A percentile compares a stretch with the other conserved stretches of the same genome.
Conservation (phyloP, 2,113 vertebrate species). For the Corapipo altera region DNA sequence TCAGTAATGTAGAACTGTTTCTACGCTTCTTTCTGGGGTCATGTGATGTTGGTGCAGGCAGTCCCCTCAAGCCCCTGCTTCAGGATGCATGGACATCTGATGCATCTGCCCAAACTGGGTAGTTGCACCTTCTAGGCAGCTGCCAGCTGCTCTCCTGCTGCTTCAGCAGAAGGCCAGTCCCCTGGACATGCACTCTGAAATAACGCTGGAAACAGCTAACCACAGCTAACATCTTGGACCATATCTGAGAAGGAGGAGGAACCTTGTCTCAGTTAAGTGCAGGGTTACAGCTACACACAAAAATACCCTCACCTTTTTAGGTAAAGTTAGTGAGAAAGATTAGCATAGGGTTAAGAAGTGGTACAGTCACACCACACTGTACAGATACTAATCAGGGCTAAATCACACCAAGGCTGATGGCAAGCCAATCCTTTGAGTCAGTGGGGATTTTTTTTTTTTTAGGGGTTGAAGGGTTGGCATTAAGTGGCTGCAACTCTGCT, state of each 20-base stretch:
- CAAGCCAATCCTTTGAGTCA: not conserved
- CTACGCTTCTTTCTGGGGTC: not conserved
- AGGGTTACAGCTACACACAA: not conserved
- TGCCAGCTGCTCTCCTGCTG: not conserved
- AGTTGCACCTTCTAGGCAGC: not conserved
- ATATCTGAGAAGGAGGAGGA: not conserved
- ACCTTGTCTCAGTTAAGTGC: not conserved
- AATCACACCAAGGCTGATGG: not conserved
- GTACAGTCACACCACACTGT: not conserved
- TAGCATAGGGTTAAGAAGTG: not conserved
- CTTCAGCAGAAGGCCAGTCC: not conserved
- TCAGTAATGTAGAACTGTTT: accelerated
- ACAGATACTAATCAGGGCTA: not conserved
- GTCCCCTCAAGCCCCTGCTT: not conserved
- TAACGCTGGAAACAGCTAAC: not conserved
- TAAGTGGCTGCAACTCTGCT: not conserved
- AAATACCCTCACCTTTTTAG: not conserved
- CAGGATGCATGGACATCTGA: not conserved
- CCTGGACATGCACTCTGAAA: not conserved
- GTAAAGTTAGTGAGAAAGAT: not conserved
- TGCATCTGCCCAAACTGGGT: not conserved
- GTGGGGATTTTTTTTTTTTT: not conserved
- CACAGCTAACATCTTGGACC: not conserved
- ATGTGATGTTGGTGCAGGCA: no score
- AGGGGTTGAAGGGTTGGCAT: not conserved